Conservation (phyloP, 2,797 vertebrate genomes). For the Poeciliopsis paucimaculata region DNA sequence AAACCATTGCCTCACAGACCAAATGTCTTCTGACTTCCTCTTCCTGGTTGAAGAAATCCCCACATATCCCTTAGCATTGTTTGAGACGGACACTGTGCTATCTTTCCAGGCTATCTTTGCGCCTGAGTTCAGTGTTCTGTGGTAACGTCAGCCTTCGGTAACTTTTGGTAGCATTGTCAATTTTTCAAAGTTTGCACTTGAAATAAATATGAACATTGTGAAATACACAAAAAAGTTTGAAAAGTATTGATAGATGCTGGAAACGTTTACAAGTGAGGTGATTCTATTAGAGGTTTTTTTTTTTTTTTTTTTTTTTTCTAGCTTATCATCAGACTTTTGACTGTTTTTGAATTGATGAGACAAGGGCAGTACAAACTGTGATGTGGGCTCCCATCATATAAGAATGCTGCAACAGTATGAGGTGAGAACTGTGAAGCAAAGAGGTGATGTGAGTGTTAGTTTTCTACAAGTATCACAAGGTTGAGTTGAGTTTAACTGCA, state of each 20-base stretch:
- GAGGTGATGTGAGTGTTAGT: background rate
- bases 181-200: background rate
- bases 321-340: background rate
- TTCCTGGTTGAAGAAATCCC: background rate
- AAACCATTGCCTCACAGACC: background rate
- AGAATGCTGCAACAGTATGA: background rate
- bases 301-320: background rate
- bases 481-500: background rate
- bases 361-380: background rate
- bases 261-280: background rate
- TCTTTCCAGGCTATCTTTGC: background rate
- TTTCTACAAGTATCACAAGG: background rate
- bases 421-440: background rate
- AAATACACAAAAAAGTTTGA: background rate
- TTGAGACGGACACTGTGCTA: background rate
- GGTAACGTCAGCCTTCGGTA: background rate
- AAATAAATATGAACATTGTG: background rate
- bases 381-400: background rate
- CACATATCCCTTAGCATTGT: background rate
- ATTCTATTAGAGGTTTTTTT: background rate
- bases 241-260: background rate
- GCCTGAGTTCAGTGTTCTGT: background rate
- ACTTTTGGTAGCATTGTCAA: background rate
- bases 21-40: background rate
- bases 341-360: background rate